These are phyloP conservation scores for Synanthedon formicaeformis DNA, from an alignment of 2,888 invertebrate genomes.

Conservation along the genomic window DNA sequence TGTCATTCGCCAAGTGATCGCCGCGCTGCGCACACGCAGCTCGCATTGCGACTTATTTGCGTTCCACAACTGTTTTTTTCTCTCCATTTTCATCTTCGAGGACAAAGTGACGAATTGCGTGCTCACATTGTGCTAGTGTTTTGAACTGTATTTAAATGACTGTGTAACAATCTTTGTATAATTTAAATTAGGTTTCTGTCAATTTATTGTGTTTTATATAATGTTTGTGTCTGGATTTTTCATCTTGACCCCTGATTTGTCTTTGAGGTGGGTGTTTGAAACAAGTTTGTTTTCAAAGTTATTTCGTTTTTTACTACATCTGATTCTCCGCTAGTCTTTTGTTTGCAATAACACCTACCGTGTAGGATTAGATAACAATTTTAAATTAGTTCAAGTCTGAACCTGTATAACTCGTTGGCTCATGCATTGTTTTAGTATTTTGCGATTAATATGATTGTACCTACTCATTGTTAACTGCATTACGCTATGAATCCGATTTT, in stretches of 20 bases:
- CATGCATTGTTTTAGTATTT: neutral
- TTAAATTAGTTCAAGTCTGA: conserved; percentile 24
- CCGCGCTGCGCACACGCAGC: conserved; percentile 56
- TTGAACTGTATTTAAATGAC: conserved; percentile 50
- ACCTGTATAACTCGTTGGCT: conserved; percentile 31
- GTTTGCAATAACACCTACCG: conserved; percentile 33
- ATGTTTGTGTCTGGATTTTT: conserved; percentile 66
- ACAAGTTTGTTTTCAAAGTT: conserved; percentile 7
- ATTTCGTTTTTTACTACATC: conserved; percentile 3
- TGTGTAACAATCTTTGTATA: conserved; percentile 37
- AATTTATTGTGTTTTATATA: conserved; percentile 17
- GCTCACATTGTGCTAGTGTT: conserved; percentile 56
- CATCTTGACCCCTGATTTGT: conserved; percentile 56
- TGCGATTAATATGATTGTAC: neutral
- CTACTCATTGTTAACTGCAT: too few species aligned
- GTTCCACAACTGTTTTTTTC: conserved; percentile 54
- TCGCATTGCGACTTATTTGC: conserved; percentile 40
- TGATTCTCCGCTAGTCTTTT: conserved; percentile 21
- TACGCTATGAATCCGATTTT: too few species aligned
- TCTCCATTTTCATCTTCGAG: conserved; percentile 49
- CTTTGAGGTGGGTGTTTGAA: conserved; percentile 53
- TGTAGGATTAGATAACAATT: conserved; percentile 24
- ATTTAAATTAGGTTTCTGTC: conserved; percentile 27
- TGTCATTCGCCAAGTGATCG: conserved; percentile 63
- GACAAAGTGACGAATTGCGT: conserved; percentile 61